Evolutionary conservation across 2,113 vertebrate genomes (phyloP).

Genomic region (Ploceus nigricollis): DNA sequence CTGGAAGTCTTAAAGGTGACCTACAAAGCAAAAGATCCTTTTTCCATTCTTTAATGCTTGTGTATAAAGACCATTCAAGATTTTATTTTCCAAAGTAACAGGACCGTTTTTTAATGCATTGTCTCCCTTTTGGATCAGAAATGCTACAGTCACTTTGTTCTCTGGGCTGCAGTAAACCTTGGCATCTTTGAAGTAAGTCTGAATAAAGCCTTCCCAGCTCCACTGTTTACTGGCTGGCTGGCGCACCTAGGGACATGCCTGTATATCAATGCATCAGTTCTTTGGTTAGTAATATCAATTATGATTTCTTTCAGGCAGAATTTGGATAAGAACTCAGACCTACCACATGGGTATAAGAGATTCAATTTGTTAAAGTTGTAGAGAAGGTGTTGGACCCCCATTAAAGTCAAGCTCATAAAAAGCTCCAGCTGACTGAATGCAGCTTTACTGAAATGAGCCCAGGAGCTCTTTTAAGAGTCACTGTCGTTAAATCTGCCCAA

Average conservation of each 20-base stretch:
- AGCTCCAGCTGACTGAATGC: not conserved
- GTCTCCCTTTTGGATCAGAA: not conserved
- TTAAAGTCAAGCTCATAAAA: not conserved
- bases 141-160: not conserved
- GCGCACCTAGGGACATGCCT: not conserved
- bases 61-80: not conserved
- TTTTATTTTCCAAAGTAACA: not conserved
- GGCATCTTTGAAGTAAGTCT: not conserved
- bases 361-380: not conserved
- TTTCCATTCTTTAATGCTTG: not conserved
- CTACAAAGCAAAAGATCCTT: not conserved
- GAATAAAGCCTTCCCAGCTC: not conserved
- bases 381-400: not conserved
- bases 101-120: not conserved
- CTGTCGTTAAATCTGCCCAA: not conserved
- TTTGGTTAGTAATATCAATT: not conserved
- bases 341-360: not conserved
- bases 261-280: not conserved
- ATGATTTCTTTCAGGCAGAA: not conserved
- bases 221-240: not conserved
- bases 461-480: not conserved
- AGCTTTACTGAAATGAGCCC: not conserved
- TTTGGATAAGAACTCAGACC: not conserved
- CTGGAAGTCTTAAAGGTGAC: not conserved
- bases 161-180: not conserved